A percentile compares a stretch with the other conserved stretches of the same genome.
Conservation (phyloP, 1,140 invertebrate genomes). For the Vollenhovia emeryi region DNA sequence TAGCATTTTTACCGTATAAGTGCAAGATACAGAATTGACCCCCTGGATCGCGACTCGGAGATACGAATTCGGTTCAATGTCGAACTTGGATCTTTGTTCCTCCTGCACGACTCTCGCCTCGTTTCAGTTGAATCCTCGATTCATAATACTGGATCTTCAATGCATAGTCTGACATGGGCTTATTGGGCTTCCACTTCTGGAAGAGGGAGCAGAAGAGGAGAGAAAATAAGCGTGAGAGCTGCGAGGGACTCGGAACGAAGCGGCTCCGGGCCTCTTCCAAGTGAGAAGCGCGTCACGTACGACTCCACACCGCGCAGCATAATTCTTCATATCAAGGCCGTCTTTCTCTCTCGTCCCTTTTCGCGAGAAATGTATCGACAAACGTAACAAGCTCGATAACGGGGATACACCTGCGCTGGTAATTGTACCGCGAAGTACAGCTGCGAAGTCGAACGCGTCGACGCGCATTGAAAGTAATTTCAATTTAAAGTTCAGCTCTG, state of each 20-base stretch:
- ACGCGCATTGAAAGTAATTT: background rate
- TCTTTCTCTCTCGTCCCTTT: background rate
- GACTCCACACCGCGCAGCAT: background rate
- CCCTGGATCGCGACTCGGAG: background rate
- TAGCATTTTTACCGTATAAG: too few relatives aligned
- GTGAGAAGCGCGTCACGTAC: background rate
- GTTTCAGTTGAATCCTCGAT: background rate
- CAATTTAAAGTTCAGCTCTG: background rate
- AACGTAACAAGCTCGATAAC: background rate
- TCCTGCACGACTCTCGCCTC: too few relatives aligned
- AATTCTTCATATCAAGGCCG: constrained; percentile 13
- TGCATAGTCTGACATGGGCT: background rate
- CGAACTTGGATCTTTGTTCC: background rate
- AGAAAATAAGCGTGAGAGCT: background rate
- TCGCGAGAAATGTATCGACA: constrained; percentile 7
- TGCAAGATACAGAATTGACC: too few relatives aligned
- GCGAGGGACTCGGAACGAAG: background rate
- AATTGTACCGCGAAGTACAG: background rate
- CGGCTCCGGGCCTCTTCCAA: background rate
- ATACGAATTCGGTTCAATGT: background rate
- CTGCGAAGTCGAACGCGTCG: background rate
- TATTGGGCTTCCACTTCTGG: background rate
- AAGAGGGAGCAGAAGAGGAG: background rate
- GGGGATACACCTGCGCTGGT: background rate
- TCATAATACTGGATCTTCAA: background rate